Percentiles rank a stretch among this genome's conserved stretches.
Evolutionary conservation across 1,140 invertebrate species (phyloP).

Genomic region (Caenorhabditis inopinata): DNA sequence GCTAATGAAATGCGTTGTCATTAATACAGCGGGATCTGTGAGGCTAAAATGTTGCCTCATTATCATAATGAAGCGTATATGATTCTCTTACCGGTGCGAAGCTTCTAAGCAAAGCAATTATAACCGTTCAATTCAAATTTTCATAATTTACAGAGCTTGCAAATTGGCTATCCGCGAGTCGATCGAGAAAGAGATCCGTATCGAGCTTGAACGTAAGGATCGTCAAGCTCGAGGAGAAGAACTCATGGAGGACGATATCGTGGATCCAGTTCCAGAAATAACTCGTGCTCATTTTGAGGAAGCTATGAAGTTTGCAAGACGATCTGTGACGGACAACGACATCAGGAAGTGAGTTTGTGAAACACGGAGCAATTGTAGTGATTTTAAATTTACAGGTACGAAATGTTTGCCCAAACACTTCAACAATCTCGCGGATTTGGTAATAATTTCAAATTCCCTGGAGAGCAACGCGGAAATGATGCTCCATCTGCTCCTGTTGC

Average conservation of each 20-base stretch:
- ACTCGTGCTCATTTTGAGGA: constrained; percentile 94
- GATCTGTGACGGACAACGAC: constrained; percentile 66
- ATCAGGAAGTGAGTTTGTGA: constrained; percentile 42
- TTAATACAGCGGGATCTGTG: too few species aligned
- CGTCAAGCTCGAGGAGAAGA: constrained; percentile 81
- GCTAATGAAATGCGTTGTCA: too few species aligned
- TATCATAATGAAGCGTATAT: too few species aligned
- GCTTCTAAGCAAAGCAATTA: too few species aligned
- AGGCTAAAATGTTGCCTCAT: too few species aligned
- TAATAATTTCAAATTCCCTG: constrained; percentile 49
- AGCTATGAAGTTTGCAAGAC: constrained; percentile 93
- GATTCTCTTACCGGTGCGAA: too few species aligned
- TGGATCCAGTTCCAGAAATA: constrained; percentile 96
- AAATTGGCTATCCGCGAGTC: constrained; percentile 95
- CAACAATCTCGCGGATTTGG: constrained; percentile 47
- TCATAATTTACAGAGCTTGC: constrained; percentile 49
- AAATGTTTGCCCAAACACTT: constrained; percentile 44
- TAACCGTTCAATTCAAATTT: background rate
- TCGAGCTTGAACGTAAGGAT: constrained; percentile 79
- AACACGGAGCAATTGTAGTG: background rate
- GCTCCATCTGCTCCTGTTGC: background rate
- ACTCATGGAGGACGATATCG: constrained; percentile 74
- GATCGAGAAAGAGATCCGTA: constrained; percentile 89
- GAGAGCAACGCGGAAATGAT: background rate
- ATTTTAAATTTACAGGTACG: constrained; percentile 29